phyloP scores from a whole-genome alignment of 2,113 vertebrate genomes.

The Bufo bufo region DNA sequence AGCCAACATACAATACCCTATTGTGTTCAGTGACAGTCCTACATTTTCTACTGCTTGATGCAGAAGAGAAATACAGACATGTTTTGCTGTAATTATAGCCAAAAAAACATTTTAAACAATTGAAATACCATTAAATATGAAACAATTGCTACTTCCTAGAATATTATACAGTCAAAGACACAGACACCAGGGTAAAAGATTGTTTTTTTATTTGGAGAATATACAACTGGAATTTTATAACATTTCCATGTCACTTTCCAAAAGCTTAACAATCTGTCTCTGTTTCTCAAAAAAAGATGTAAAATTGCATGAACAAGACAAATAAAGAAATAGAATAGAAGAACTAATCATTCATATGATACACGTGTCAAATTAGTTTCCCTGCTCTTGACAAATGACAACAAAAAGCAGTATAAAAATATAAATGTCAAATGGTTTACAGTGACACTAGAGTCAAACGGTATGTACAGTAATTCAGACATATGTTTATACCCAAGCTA shows the following conservation, averaged over 20 bases:
- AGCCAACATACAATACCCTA: too few relatives aligned
- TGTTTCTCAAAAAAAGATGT: constrained; percentile 1
- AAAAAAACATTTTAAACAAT: too few relatives aligned
- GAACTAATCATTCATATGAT: constrained; percentile 25
- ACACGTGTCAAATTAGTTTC: constrained; percentile 47
- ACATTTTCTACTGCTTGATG: background rate
- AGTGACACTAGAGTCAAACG: constrained; percentile 39
- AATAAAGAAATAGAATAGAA: constrained; percentile 15
- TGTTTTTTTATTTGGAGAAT: background rate
- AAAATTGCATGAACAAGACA: constrained; percentile 7
- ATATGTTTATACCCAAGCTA: constrained; percentile 34
- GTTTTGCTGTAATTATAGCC: background rate
- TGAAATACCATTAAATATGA: too few relatives aligned
- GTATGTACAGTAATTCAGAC: constrained; percentile 23
- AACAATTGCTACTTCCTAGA: background rate
- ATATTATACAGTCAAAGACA: background rate
- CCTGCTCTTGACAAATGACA: constrained; percentile 35
- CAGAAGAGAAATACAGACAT: background rate
- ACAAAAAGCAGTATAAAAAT: constrained; percentile 2
- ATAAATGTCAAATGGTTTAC: constrained; percentile 39
- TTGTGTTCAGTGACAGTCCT: too few relatives aligned
- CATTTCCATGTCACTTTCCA: background rate
- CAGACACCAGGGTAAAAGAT: background rate
- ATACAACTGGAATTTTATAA: background rate
- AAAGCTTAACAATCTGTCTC: constrained; percentile 2